These are phyloP conservation scores for Eretmocerus hayati DNA, from an alignment of 2,888 invertebrate species.

Conservation along the genomic window DNA sequence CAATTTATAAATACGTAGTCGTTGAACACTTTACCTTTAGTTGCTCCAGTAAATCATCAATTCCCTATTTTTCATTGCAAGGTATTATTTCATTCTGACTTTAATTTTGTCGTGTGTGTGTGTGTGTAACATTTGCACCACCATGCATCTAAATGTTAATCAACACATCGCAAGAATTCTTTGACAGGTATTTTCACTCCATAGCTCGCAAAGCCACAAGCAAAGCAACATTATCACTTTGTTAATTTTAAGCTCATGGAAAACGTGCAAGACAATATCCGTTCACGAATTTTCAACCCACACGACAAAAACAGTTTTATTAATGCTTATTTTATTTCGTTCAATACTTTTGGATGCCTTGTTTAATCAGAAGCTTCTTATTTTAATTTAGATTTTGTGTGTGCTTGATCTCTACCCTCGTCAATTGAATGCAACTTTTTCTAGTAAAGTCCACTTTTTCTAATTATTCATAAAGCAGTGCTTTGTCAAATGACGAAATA, in stretches of 20 bases:
- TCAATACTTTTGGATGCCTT: conserved; percentile 19
- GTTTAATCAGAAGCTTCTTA: conserved; percentile 20
- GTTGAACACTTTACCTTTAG: conserved; percentile 24
- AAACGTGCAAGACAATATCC: background rate
- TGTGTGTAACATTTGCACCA: conserved; percentile 23
- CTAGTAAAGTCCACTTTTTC: background rate
- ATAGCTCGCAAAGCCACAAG: conserved; percentile 1
- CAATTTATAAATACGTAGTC: conserved; percentile 34
- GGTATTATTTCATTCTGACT: conserved; percentile 22
- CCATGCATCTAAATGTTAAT: conserved; percentile 4
- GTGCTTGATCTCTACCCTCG: conserved; percentile 13
- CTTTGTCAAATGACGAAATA: background rate
- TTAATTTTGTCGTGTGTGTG: conserved; percentile 25
- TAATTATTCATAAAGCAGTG: background rate
- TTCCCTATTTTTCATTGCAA: conserved; percentile 23
- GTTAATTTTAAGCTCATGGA: background rate
- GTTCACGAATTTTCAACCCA: conserved; percentile 13
- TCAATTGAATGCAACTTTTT: conserved; percentile 9
- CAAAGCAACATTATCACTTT: background rate
- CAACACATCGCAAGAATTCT: background rate
- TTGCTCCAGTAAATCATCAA: conserved; percentile 24
- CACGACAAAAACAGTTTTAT: conserved; percentile 20
- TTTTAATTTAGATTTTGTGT: conserved; percentile 17
- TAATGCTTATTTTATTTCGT: conserved; percentile 21
- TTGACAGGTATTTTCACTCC: conserved; percentile 1